A percentile compares a stretch with the other conserved stretches of the same genome.
These are phyloP conservation scores for Dryococelus australis DNA, from an alignment of 2,888 invertebrate species.

Conservation along the genomic window DNA sequence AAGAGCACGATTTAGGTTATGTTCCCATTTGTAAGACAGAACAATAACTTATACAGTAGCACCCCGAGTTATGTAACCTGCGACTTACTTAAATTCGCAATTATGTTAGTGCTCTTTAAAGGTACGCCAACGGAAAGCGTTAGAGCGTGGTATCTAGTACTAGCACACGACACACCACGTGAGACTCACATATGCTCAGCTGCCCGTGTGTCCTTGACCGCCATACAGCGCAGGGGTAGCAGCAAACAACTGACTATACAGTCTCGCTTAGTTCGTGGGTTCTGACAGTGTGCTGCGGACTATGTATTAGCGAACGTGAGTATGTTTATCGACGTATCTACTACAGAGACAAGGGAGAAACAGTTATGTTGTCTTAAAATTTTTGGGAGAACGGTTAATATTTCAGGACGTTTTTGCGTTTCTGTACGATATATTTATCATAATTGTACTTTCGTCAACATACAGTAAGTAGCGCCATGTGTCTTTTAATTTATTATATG, in stretches of 20 bases:
- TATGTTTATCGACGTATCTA: neutral
- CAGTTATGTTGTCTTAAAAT: neutral
- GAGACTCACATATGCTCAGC: neutral
- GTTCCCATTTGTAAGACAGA: neutral
- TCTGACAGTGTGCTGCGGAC: too few relatives aligned
- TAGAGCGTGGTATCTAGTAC: neutral
- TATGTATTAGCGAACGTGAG: too few relatives aligned
- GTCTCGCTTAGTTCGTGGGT: too few relatives aligned
- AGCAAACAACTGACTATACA: too few relatives aligned
- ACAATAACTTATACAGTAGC: neutral
- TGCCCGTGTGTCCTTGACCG: neutral
- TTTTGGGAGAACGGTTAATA: neutral
- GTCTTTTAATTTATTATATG: neutral
- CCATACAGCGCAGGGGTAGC: neutral
- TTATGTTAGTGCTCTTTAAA: neutral
- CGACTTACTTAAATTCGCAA: neutral
- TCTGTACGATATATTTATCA: neutral
- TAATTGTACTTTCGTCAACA: neutral
- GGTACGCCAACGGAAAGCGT: neutral
- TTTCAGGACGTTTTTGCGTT: neutral
- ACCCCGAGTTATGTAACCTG: neutral
- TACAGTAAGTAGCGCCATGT: neutral
- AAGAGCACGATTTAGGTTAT: neutral
- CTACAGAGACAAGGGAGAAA: neutral
- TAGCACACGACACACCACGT: neutral